Conservation (phyloP, 1,140 invertebrate species). For the Latrodectus geometricus region DNA sequence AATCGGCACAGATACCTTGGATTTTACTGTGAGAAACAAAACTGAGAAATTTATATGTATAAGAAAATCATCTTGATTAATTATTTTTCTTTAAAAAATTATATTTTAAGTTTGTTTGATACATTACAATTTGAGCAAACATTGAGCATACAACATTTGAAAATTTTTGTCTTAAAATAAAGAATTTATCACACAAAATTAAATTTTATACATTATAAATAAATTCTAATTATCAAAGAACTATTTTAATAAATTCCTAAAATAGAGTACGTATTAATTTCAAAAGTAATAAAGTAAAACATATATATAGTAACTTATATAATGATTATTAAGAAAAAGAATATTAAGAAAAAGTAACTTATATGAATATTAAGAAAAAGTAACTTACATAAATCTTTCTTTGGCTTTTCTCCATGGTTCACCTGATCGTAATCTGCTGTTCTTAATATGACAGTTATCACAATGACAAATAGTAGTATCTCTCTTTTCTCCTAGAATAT, state of each 20-base stretch:
- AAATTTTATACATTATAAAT: neutral
- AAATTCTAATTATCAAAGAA: neutral
- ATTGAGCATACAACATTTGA: too few species aligned
- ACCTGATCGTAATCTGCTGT: conserved; percentile 80
- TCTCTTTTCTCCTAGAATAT: conserved; percentile 79
- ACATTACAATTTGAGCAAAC: too few species aligned
- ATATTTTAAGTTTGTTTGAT: too few species aligned
- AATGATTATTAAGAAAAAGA: neutral
- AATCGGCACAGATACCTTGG: too few species aligned
- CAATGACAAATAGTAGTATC: conserved; percentile 85
- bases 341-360: conserved; percentile 67
- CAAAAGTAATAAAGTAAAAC: neutral
- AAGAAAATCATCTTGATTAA: too few species aligned
- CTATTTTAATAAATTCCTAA: neutral
- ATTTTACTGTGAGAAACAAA: too few species aligned
- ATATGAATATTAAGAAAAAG: conserved; percentile 69
- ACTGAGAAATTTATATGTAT: too few species aligned
- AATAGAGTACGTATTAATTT: neutral
- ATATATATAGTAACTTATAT: too few species aligned
- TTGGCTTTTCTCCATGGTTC: conserved; percentile 90
- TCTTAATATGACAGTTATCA: conserved; percentile 87
- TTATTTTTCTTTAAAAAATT: too few species aligned
- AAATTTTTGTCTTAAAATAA: neutral
- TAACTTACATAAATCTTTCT: conserved; percentile 71
- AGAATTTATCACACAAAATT: neutral